Evolutionary conservation across 2,113 vertebrate species (phyloP).

Genomic region (Oreotrochilus melanogaster): DNA sequence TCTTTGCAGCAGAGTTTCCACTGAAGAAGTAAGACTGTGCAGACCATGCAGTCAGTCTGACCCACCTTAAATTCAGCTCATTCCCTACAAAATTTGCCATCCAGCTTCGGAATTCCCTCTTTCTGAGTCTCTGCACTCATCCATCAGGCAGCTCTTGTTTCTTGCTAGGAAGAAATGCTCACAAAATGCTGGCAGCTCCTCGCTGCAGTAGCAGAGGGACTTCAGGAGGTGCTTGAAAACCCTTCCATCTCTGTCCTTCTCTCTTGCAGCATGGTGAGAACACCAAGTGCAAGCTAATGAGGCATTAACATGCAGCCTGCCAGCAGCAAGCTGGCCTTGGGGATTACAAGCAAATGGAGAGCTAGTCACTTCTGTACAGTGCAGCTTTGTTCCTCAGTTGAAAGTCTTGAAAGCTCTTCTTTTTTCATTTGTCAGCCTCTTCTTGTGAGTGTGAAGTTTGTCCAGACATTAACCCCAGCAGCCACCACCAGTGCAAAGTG

Average conservation of each 20-base stretch:
- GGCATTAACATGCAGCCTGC: conserved; percentile 28
- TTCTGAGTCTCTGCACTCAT: neutral
- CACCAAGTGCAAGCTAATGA: conserved; percentile 43
- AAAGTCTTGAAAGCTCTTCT: conserved; percentile 40
- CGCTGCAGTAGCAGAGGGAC: neutral
- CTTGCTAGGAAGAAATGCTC: neutral
- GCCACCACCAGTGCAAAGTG: neutral
- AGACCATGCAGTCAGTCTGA: neutral
- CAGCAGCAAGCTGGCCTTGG: neutral
- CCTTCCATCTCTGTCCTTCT: neutral
- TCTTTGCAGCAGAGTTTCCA: neutral
- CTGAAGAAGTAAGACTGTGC: neutral
- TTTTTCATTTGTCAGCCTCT: neutral
- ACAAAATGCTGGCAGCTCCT: neutral
- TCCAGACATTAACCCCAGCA: neutral
- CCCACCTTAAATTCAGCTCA: neutral
- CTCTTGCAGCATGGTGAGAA: conserved; percentile 8
- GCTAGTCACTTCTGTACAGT: neutral
- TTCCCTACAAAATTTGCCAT: neutral
- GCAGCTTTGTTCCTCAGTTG: conserved; percentile 2
- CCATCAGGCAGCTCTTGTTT: neutral
- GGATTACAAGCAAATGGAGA: neutral
- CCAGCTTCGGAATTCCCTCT: neutral
- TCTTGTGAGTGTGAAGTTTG: neutral
- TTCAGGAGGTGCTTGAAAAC: neutral